Conservation (phyloP, 2,888 invertebrate species). For the Drosophila differens region DNA sequence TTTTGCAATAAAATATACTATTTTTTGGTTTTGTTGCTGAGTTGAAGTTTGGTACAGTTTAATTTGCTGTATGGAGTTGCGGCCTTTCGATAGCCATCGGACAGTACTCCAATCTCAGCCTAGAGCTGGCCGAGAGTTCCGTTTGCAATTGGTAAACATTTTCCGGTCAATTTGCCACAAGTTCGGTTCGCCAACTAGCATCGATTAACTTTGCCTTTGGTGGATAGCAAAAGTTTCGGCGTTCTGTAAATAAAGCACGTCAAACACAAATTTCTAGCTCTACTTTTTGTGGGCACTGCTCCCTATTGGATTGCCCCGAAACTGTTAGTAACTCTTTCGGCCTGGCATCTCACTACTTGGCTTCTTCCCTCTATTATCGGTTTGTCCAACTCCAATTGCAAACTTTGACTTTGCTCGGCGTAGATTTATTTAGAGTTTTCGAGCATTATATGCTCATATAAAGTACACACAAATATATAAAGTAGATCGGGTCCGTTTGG, state of each 20-base stretch:
- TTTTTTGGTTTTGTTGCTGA: slow-evolving; percentile 1
- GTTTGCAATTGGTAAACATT: slow-evolving; percentile 78
- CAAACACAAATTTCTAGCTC: slow-evolving; percentile 49
- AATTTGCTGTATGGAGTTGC: slow-evolving; percentile 54
- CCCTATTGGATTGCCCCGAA: background rate
- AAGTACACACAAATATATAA: slow-evolving; percentile 14
- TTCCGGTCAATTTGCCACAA: slow-evolving; percentile 76
- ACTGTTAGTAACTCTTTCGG: slow-evolving; percentile 5
- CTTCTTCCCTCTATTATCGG: slow-evolving; percentile 45
- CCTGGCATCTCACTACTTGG: slow-evolving; percentile 17
- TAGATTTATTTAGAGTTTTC: slow-evolving; percentile 33
- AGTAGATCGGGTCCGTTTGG: slow-evolving; percentile 13
- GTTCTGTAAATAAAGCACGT: slow-evolving; percentile 66
- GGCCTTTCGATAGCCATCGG: slow-evolving; percentile 47
- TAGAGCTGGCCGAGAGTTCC: slow-evolving; percentile 44
- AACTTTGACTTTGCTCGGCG: slow-evolving; percentile 37
- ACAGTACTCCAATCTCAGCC: slow-evolving; percentile 52
- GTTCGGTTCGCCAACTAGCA: slow-evolving; percentile 55
- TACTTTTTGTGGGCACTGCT: slow-evolving; percentile 22
- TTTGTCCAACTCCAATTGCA: slow-evolving; percentile 16
- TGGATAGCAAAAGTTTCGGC: slow-evolving; percentile 37
- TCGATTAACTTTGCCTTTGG: slow-evolving; percentile 72
- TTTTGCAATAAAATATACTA: slow-evolving; percentile 58
- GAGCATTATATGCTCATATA: slow-evolving; percentile 18
- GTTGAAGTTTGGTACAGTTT: slow-evolving; percentile 50